phyloP scores from a whole-genome alignment of 2,113 vertebrate species.

The Sturnira hondurensis region DNA sequence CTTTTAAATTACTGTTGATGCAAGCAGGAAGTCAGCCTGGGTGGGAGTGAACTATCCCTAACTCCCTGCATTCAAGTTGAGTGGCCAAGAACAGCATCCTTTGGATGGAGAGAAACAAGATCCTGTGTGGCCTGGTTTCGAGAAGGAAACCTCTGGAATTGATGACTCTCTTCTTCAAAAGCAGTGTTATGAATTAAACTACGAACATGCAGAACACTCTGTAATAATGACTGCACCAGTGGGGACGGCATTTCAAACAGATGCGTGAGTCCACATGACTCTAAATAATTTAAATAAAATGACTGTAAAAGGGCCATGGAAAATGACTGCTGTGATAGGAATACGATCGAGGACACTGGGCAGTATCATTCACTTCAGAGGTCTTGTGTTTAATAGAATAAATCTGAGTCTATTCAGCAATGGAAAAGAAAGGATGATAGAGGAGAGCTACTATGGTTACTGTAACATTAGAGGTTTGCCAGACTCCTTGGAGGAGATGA shows the following conservation, averaged over 20 bases:
- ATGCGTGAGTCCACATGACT: background rate
- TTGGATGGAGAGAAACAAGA: background rate
- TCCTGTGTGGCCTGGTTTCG: background rate
- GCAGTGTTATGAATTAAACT: background rate
- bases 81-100: background rate
- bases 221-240: background rate
- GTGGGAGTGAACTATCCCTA: background rate
- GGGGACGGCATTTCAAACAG: background rate
- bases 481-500: background rate
- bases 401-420: background rate
- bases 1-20: background rate
- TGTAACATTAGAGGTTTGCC: constrained; percentile 31
- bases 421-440: background rate
- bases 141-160: background rate
- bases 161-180: background rate
- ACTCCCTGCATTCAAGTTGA: background rate
- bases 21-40: background rate
- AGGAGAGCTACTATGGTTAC: background rate
- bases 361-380: background rate
- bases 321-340: background rate
- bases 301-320: background rate
- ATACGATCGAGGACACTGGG: background rate
- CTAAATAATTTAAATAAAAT: constrained; percentile 50
- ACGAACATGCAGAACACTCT: background rate
- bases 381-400: background rate